A percentile compares a stretch with the other conserved stretches of the same genome.
phyloP scores from a whole-genome alignment of 2,797 vertebrate genomes.

The Mycteria americana region DNA sequence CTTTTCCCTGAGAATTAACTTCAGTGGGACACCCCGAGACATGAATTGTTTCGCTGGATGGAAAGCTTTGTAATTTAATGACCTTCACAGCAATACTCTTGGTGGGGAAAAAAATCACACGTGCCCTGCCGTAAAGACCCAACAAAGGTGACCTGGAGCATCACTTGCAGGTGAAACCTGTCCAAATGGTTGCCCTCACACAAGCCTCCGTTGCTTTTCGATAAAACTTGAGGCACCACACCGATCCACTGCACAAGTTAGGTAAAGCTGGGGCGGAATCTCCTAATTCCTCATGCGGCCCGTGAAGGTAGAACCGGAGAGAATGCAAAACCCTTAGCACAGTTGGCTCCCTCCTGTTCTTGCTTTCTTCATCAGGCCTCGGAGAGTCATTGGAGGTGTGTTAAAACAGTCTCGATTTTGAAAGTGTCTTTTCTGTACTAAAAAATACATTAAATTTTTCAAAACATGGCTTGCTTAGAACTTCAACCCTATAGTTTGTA shows the following conservation, averaged over 20 bases:
- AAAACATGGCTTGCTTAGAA: background rate
- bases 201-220: background rate
- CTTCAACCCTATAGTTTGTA: background rate
- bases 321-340: background rate
- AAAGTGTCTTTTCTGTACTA: background rate
- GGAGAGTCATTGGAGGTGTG: background rate
- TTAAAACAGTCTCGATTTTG: background rate
- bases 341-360: background rate
- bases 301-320: background rate
- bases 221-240: background rate
- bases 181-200: background rate
- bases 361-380: background rate
- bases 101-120: background rate
- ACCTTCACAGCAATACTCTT: background rate
- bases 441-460: background rate
- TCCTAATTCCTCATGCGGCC: rapidly evolving
- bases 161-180: background rate
- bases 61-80: background rate
- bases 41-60: background rate
- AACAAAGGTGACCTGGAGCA: background rate
- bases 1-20: background rate
- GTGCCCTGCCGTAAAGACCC: rapidly evolving
- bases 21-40: background rate
- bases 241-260: background rate
- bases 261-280: background rate